phyloP scores from a whole-genome alignment of 2,888 invertebrate species.

The Diadegma fenestrale region DNA sequence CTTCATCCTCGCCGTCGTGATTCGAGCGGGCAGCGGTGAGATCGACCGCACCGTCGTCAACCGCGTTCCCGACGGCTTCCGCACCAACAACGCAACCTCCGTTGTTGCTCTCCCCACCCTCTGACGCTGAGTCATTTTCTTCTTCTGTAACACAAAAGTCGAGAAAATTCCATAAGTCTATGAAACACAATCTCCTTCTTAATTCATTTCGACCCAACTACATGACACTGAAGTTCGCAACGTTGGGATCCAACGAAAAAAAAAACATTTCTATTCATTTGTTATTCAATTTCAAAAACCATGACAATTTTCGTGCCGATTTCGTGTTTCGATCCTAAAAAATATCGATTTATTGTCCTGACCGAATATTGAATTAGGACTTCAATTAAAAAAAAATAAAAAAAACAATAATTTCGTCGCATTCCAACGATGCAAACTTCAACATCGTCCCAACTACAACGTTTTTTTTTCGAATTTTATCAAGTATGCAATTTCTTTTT shows the following conservation, averaged over 20 bases:
- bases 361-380: too few species aligned
- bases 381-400: too few species aligned
- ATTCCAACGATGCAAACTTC: too few species aligned
- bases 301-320: too few species aligned
- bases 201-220: neutral
- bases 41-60: conserved; percentile 82
- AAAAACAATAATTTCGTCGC: too few species aligned
- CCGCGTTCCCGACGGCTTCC: conserved; percentile 80
- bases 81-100: conserved; percentile 78
- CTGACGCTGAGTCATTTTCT: conserved; percentile 89
- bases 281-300: too few species aligned
- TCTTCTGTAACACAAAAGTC: conserved; percentile 87
- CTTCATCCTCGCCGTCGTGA: conserved; percentile 91
- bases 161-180: conserved; percentile 33
- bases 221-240: too few species aligned
- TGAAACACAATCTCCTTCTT: conserved; percentile 22
- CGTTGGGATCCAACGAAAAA: too few species aligned
- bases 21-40: conserved; percentile 88
- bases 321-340: too few species aligned
- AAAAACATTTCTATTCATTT: too few species aligned
- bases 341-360: too few species aligned
- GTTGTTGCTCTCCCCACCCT: conserved; percentile 86
- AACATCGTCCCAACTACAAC: too few species aligned
- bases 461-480: neutral
- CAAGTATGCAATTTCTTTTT: neutral